Conservation (phyloP, 2,888 invertebrate genomes). For the Heliconius ismenius region DNA sequence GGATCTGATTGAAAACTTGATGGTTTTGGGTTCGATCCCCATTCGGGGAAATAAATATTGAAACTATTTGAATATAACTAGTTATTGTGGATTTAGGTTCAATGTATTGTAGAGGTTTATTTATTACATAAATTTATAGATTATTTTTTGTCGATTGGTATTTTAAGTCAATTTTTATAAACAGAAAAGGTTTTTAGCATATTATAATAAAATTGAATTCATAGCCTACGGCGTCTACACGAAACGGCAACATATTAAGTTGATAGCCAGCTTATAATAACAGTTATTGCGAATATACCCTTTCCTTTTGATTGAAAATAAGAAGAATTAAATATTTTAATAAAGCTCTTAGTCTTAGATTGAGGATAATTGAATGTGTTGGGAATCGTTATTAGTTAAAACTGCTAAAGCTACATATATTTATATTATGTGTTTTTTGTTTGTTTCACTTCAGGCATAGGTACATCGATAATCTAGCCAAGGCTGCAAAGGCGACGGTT, state of each 20-base stretch:
- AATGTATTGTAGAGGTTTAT: too few species aligned
- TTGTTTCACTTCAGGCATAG: too few species aligned
- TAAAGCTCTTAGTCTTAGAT: slow-evolving; percentile 15
- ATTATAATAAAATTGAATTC: neutral
- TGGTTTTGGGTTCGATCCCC: neutral
- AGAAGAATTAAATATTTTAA: neutral
- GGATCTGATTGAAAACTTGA: neutral
- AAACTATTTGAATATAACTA: too few species aligned
- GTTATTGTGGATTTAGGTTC: too few species aligned
- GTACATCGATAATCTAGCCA: too few species aligned
- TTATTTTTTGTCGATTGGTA: too few species aligned
- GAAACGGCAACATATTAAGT: neutral
- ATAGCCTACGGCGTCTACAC: neutral
- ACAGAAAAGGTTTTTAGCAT: neutral
- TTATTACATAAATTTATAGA: too few species aligned
- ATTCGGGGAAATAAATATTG: neutral
- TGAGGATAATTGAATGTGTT: slow-evolving; percentile 6
- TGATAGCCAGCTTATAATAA: neutral
- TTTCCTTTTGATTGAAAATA: slow-evolving; percentile 1
- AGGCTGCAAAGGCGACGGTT: too few species aligned
- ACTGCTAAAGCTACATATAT: too few species aligned
- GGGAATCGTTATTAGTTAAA: neutral
- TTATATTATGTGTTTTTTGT: too few species aligned
- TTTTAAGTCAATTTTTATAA: too few species aligned
- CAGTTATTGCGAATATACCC: neutral